phyloP scores from a whole-genome alignment of 2,888 invertebrate species.

The Drosophila limbata region DNA sequence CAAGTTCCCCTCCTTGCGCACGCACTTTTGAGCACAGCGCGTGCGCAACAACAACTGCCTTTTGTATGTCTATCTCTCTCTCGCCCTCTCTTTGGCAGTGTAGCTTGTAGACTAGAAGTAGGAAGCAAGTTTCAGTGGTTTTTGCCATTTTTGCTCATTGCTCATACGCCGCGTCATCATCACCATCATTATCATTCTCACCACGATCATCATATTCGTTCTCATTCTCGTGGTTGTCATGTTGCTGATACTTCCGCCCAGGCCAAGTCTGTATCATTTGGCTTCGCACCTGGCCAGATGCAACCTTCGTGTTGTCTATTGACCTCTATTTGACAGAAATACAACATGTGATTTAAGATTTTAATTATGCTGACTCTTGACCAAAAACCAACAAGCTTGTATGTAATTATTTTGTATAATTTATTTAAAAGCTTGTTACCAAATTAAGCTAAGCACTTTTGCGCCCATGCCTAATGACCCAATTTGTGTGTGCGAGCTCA shows the following conservation, averaged over 20 bases:
- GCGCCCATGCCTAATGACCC: constrained; percentile 69
- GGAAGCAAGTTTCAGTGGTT: constrained; percentile 61
- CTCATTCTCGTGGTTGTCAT: constrained; percentile 23
- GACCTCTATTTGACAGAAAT: constrained; percentile 70
- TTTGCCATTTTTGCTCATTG: constrained; percentile 48
- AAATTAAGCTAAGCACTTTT: constrained; percentile 20
- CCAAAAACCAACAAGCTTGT: not conserved
- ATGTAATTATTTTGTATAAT: constrained; percentile 1
- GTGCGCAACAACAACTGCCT: constrained; percentile 19
- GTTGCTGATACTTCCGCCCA: constrained; percentile 66
- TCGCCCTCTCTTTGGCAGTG: not conserved
- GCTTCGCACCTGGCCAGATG: constrained; percentile 44
- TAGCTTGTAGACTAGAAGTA: constrained; percentile 44
- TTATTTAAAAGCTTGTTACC: constrained; percentile 15
- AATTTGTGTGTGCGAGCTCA: constrained; percentile 44
- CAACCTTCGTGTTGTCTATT: constrained; percentile 83
- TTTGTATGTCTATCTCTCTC: not conserved
- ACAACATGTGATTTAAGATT: constrained; percentile 10
- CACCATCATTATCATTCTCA: constrained; percentile 2
- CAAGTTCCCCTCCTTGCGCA: constrained; percentile 20
- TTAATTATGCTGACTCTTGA: not conserved
- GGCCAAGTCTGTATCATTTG: constrained; percentile 9
- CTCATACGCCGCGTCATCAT: constrained; percentile 56
- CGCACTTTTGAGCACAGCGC: constrained; percentile 45
- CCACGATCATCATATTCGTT: not conserved